Evolutionary conservation across 2,888 invertebrate species (phyloP).

Genomic region (Machimus atricapillus): DNA sequence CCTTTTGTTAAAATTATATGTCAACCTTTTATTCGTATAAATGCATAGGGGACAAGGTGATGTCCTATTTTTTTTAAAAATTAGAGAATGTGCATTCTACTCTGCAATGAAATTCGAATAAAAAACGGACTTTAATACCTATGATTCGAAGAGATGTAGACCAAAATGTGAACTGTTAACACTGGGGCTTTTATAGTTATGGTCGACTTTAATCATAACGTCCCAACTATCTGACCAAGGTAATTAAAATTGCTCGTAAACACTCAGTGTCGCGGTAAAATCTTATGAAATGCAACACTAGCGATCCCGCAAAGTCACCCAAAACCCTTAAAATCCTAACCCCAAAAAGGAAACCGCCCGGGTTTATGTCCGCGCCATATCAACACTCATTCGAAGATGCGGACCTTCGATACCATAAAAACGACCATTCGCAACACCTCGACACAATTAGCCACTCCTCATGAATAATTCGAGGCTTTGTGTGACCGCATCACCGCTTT

Average conservation of each 20-base stretch:
- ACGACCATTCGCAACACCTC: constrained; percentile 9
- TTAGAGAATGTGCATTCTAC: not conserved
- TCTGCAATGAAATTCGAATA: not conserved
- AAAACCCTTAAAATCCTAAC: not conserved
- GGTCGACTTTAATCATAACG: not conserved
- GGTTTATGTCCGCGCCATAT: not conserved
- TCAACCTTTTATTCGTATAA: not conserved
- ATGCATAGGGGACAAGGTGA: not conserved
- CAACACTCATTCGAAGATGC: not conserved
- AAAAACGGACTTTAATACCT: not conserved
- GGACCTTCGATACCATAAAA: not conserved
- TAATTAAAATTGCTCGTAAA: not conserved
- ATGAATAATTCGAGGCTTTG: constrained; percentile 11
- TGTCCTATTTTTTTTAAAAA: not conserved
- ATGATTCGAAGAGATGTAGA: not conserved
- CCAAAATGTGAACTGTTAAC: not conserved
- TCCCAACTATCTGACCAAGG: not conserved
- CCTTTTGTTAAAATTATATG: not conserved
- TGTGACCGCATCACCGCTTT: not conserved
- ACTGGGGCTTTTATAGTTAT: not conserved
- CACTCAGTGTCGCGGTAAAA: not conserved
- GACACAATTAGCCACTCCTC: not conserved
- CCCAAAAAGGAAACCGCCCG: not conserved
- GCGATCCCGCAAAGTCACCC: not conserved
- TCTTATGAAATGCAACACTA: not conserved